Conservation (phyloP, 1,140 invertebrate species). For the Bombus balteatus region DNA sequence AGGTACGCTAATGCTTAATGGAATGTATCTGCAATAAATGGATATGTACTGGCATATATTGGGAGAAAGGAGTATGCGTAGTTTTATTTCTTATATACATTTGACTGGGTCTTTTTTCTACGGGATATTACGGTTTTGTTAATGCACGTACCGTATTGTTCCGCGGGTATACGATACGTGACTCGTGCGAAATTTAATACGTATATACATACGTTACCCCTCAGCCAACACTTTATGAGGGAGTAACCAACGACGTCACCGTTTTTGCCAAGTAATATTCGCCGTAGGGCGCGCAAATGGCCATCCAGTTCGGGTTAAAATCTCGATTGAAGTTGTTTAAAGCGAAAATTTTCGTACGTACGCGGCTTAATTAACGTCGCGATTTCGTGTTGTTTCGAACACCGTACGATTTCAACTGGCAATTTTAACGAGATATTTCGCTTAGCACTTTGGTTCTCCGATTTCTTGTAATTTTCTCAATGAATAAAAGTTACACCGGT, state of each 20-base stretch:
- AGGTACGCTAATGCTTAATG: too few relatives aligned
- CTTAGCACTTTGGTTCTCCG: neutral
- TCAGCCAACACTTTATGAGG: neutral
- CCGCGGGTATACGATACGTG: slow-evolving; percentile 1
- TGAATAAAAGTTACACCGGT: neutral
- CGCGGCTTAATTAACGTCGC: neutral
- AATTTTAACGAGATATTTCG: slow-evolving; percentile 7
- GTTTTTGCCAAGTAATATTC: slow-evolving; percentile 5
- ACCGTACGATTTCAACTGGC: neutral
- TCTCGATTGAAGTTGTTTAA: neutral
- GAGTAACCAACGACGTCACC: neutral
- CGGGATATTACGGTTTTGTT: neutral
- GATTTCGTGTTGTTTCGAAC: neutral
- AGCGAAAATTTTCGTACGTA: neutral
- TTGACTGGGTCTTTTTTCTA: neutral
- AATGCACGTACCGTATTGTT: neutral
- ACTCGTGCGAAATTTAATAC: slow-evolving; percentile 16
- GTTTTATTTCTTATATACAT: neutral
- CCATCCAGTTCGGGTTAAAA: too few relatives aligned
- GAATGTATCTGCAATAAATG: too few relatives aligned
- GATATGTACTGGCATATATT: too few relatives aligned
- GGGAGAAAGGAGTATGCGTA: too few relatives aligned
- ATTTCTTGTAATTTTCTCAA: slow-evolving; percentile 15
- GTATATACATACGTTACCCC: neutral
- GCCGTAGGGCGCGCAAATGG: neutral